phyloP scores from a whole-genome alignment of 2,113 vertebrate genomes.

The Oreotrochilus melanogaster region DNA sequence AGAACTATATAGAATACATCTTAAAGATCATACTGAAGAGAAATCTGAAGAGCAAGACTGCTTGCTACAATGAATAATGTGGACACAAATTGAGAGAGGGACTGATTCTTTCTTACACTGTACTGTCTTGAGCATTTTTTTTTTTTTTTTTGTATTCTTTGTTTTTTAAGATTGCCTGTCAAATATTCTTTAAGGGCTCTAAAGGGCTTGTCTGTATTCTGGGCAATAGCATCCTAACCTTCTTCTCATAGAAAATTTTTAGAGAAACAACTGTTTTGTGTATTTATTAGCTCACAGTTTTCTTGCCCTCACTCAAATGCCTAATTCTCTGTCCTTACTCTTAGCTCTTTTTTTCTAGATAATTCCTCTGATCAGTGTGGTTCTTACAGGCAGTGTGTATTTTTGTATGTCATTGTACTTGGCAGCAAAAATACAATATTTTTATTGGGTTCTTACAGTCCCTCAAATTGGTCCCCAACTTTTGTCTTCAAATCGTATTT shows the following conservation, averaged over 20 bases:
- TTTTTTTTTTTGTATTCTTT: background rate
- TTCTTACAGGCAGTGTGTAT: background rate
- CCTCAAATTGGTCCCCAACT: background rate
- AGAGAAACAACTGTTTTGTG: background rate
- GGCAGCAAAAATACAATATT: fast-evolving
- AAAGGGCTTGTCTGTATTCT: background rate
- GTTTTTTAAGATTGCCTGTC: background rate
- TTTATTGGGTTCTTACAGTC: background rate
- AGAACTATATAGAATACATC: background rate
- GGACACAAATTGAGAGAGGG: background rate
- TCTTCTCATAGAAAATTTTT: background rate
- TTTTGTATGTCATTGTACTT: background rate
- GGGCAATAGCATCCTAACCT: background rate
- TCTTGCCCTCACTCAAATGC: background rate
- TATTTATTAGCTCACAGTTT: background rate
- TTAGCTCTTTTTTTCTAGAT: background rate
- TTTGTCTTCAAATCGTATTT: background rate
- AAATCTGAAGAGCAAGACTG: background rate
- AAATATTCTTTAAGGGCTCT: background rate
- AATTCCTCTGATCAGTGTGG: background rate
- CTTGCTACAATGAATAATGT: background rate
- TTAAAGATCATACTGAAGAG: background rate
- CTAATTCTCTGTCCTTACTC: background rate
- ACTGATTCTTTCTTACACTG: background rate
- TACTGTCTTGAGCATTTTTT: background rate